A percentile compares a stretch with the other conserved stretches of the same genome.
Evolutionary conservation across 2,113 vertebrate species (phyloP).

Genomic region (Ochotona curzoniae): DNA sequence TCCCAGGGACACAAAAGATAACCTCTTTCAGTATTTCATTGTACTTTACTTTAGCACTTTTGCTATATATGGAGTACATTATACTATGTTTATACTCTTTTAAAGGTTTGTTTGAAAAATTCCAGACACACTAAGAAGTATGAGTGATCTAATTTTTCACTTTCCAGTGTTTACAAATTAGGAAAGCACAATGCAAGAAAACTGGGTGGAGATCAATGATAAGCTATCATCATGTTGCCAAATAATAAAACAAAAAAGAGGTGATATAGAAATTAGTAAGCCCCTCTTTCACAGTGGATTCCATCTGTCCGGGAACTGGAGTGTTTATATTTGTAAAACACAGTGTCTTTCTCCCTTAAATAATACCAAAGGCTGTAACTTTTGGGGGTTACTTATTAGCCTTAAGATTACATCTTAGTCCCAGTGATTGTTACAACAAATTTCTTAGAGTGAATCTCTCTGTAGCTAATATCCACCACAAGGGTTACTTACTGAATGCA

Average conservation of each 20-base stretch:
- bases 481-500: neutral
- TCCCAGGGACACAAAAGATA: neutral
- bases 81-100: neutral
- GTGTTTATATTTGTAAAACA: neutral
- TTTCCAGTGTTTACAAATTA: neutral
- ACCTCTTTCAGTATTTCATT: neutral
- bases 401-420: neutral
- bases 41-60: neutral
- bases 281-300: neutral
- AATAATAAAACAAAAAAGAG: neutral
- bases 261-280: neutral
- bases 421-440: neutral
- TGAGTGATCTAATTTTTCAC: neutral
- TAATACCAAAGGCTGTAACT: neutral
- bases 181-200: neutral
- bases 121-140: neutral
- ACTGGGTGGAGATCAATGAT: neutral
- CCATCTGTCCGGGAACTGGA: neutral
- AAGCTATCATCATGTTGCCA: neutral
- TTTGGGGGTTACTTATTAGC: neutral
- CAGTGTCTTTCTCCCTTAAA: neutral
- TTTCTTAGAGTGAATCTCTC: neutral
- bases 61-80: neutral
- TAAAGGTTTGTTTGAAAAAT: conserved; percentile 11
- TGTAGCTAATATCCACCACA: neutral